Evolutionary conservation across 1,140 invertebrate genomes (phyloP), one percentile per base, ranked within the genome.

Genomic region (Sipha flava): DNA sequence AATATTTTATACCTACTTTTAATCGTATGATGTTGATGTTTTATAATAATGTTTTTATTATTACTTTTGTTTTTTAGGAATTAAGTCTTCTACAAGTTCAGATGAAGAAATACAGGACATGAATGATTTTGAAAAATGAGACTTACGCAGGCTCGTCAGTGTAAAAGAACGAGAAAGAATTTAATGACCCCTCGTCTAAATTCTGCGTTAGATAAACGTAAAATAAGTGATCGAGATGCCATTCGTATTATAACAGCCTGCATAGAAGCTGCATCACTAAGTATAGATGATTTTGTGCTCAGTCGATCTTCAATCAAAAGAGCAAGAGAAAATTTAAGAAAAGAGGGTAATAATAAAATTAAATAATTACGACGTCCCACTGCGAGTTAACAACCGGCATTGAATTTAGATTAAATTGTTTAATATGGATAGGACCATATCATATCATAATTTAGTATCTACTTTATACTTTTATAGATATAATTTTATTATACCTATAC

Each of bases 171-270:
- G 16, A 59, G 29, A 59, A 29, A 31, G 3, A 59, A 31, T 59
- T 12, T 29, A 79, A 82, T 40, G 59, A 52, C 18, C n/a, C 7
- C n/a, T 21, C 47, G 21, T 52, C 47, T 52, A 52, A 52, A 18
- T 52, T 49, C 75, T 34, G 81, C 80, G 3, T n/a, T 82, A 18
- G 82, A 83, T 68, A 83, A 81, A 68, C 82, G 81, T 29, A 57
- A 80, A 45, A 70, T 83, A 70, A 62, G 66, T 54, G 80, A 82
- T 26, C 70, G 81, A 31, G 80, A 82, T 81, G 79, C 72, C 12
- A 82, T 83, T 14, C 75, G 79, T 59, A 68, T 83, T 52, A 52
- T 52, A 52, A 52, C 47, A 52, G 47, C 21, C 2, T 49, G 47
- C n/a, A 49, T 49, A 49, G 29, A 80, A 68, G 80, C 80, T 49